Percentiles rank a stretch among this genome's conserved stretches.
phyloP scores from a whole-genome alignment of 2,113 vertebrate species.

The Cyprichromis sp. region DNA sequence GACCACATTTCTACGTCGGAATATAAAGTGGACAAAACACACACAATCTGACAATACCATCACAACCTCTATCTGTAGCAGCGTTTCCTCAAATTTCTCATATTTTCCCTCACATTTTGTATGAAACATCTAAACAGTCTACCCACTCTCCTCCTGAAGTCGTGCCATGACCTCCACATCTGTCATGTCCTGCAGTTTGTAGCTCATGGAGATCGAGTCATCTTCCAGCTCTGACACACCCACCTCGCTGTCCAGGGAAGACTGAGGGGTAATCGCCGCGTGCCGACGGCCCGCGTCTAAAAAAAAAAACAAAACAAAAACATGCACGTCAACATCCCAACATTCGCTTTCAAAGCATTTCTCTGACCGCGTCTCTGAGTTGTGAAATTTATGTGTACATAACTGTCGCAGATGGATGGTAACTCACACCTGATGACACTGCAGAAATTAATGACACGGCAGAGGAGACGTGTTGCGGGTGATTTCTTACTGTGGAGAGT shows the following conservation, averaged over 20 bases:
- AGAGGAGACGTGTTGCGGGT: background rate
- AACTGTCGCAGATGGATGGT: background rate
- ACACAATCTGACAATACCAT: background rate
- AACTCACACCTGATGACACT: background rate
- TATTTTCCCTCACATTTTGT: background rate
- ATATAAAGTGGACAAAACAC: background rate
- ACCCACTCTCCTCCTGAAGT: slow-evolving; percentile 96
- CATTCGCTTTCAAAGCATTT: background rate
- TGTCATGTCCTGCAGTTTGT: slow-evolving; percentile 95
- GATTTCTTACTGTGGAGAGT: slow-evolving; percentile 66
- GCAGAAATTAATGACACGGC: background rate
- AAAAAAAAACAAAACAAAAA: background rate
- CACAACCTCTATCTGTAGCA: background rate
- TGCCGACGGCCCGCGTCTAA: slow-evolving; percentile 75
- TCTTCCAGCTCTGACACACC: slow-evolving; percentile 88
- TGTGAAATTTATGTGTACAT: background rate
- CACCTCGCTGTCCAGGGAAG: slow-evolving; percentile 90
- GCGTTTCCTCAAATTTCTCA: background rate
- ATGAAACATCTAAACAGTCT: background rate
- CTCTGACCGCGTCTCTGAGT: background rate
- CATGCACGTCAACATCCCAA: background rate
- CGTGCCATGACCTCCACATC: slow-evolving; percentile 99
- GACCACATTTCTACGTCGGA: background rate
- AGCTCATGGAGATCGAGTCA: slow-evolving; percentile 90
- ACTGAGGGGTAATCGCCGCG: slow-evolving; percentile 87